A percentile compares a stretch with the other conserved stretches of the same genome.
phyloP scores from a whole-genome alignment of 1,140 invertebrate species.

The Batillaria attramentaria region DNA sequence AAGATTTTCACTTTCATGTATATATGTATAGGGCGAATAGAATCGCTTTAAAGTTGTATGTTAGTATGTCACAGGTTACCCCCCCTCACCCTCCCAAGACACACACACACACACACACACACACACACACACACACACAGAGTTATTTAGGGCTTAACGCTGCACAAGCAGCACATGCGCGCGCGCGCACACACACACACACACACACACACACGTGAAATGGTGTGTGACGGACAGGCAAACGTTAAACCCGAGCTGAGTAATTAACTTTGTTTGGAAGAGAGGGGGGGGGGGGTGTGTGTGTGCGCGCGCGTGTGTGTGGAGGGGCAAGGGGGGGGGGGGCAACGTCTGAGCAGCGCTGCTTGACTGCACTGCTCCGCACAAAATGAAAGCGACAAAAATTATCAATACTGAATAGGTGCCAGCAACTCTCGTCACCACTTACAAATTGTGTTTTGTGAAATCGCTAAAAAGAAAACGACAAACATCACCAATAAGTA shows the following conservation, averaged over 20 bases:
- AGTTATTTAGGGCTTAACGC: no score
- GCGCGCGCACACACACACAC: background rate
- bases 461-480: no score
- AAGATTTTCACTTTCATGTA: background rate
- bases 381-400: background rate
- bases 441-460: no score
- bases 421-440: no score
- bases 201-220: constrained; percentile 1
- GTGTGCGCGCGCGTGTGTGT: background rate
- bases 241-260: no score
- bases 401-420: no score
- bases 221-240: background rate
- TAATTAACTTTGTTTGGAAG: no score
- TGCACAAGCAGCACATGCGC: no score
- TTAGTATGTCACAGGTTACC: background rate
- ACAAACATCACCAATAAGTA: no score
- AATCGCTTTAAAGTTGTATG: background rate
- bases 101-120: background rate
- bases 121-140: background rate
- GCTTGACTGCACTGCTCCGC: background rate
- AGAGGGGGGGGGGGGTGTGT: background rate
- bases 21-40: background rate
- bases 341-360: background rate
- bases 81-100: background rate
- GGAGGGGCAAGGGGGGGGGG: background rate